Conservation (phyloP, 2,113 vertebrate species). For the Atlantisia rogersi region DNA sequence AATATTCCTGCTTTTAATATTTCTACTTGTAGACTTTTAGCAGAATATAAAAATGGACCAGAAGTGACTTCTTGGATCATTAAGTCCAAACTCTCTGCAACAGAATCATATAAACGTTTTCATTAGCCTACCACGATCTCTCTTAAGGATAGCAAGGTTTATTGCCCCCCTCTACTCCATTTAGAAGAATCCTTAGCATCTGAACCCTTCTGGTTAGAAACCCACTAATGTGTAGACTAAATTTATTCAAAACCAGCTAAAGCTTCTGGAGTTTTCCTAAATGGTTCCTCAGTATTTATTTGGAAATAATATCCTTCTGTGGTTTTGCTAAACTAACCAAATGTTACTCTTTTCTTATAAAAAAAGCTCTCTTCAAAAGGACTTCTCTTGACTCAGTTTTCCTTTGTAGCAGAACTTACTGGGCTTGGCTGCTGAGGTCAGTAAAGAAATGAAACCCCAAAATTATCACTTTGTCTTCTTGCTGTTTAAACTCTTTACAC, state of each 20-base stretch:
- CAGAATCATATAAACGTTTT: neutral
- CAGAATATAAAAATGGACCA: neutral
- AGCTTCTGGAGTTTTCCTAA: neutral
- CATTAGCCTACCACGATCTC: neutral
- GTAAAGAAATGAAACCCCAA: neutral
- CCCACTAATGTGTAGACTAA: neutral
- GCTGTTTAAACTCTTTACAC: neutral
- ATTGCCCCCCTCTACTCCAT: neutral
- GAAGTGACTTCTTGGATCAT: slow-evolving; percentile 24
- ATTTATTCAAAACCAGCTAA: neutral
- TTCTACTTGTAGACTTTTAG: neutral
- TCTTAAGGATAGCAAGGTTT: neutral
- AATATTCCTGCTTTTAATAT: neutral
- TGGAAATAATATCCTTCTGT: neutral
- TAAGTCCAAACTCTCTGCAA: slow-evolving; percentile 3
- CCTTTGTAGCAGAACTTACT: neutral
- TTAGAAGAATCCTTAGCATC: neutral
- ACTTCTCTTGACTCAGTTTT: neutral
- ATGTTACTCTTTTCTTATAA: neutral
- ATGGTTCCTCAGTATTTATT: neutral
- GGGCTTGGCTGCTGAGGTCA: neutral
- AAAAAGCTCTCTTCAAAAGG: neutral
- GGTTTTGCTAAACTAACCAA: neutral
- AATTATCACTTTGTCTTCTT: neutral
- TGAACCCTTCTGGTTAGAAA: neutral